Evolutionary conservation across 2,797 vertebrate genomes (phyloP).

Genomic region (Centroberyx gerrardi): DNA sequence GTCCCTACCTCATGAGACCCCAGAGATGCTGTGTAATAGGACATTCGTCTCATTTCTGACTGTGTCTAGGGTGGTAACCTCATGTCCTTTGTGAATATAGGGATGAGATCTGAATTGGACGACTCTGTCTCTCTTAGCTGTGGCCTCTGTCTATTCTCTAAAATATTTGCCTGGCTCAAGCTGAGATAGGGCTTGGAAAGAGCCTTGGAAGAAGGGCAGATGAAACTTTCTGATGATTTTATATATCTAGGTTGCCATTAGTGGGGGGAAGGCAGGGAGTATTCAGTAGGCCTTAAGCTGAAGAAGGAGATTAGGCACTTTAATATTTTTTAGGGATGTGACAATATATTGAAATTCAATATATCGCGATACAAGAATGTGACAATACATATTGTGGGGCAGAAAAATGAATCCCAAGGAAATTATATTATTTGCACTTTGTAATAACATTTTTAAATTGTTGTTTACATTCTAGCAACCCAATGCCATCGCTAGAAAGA

Average conservation of each 20-base stretch:
- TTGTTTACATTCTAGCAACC: too few relatives aligned
- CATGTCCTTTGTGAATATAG: not conserved
- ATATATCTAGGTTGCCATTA: not conserved
- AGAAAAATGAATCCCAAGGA: too few relatives aligned
- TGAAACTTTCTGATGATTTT: not conserved
- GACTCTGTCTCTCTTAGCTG: conserved; percentile 3
- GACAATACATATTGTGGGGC: too few relatives aligned
- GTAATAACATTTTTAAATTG: too few relatives aligned
- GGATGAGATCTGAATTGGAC: not conserved
- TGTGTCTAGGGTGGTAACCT: not conserved
- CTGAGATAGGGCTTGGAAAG: not conserved
- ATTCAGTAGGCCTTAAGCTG: not conserved
- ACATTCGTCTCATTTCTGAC: not conserved
- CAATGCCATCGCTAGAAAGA: too few relatives aligned
- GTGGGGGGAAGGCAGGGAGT: not conserved
- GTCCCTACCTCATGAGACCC: not conserved
- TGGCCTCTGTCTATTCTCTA: not conserved
- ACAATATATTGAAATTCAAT: not conserved
- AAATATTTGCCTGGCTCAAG: not conserved
- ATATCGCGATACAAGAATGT: too few relatives aligned
- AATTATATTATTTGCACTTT: too few relatives aligned
- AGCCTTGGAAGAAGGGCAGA: not conserved
- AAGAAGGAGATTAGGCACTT: too few relatives aligned
- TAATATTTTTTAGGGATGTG: not conserved
- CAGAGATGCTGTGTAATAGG: not conserved